Evolutionary conservation across 2,113 vertebrate species (phyloP).

Genomic region (Toxostoma redivivum): DNA sequence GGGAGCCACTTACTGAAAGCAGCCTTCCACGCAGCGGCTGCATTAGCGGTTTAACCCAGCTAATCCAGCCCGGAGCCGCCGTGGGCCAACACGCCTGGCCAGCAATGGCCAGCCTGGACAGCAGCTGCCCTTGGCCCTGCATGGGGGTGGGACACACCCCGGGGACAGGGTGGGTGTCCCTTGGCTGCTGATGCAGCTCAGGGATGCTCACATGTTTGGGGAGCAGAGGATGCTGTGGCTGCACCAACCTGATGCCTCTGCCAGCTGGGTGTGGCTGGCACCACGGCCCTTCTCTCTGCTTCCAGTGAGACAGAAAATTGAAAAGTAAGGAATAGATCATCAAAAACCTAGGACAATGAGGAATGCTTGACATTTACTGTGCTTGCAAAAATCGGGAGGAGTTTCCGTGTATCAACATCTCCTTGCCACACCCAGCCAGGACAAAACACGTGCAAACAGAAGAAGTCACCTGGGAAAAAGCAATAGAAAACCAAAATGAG

Average conservation of each 20-base stretch:
- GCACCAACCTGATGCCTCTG: fast-evolving
- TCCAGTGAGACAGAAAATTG: too few species aligned
- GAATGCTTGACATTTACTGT: too few species aligned
- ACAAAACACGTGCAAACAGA: background rate
- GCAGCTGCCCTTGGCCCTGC: fast-evolving
- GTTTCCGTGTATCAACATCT: too few species aligned
- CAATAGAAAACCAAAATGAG: background rate
- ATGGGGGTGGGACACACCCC: fast-evolving
- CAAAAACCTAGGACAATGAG: too few species aligned
- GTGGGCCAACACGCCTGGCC: background rate
- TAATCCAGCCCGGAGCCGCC: background rate
- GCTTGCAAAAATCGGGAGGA: too few species aligned
- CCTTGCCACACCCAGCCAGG: background rate
- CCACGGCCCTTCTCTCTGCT: background rate
- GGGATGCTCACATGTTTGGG: fast-evolving
- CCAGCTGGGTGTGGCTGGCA: fast-evolving
- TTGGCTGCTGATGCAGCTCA: fast-evolving
- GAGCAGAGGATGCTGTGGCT: background rate
- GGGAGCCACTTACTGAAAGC: constrained; percentile 78
- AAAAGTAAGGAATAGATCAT: too few species aligned
- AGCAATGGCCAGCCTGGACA: background rate
- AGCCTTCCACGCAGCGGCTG: constrained; percentile 64
- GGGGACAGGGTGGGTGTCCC: background rate
- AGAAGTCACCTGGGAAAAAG: background rate
- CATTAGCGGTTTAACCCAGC: constrained; percentile 43